Evolutionary conservation across 1,140 invertebrate species (phyloP), one percentile per base, ranked within the genome.

Genomic region (Caenorhabditis latens): DNA sequence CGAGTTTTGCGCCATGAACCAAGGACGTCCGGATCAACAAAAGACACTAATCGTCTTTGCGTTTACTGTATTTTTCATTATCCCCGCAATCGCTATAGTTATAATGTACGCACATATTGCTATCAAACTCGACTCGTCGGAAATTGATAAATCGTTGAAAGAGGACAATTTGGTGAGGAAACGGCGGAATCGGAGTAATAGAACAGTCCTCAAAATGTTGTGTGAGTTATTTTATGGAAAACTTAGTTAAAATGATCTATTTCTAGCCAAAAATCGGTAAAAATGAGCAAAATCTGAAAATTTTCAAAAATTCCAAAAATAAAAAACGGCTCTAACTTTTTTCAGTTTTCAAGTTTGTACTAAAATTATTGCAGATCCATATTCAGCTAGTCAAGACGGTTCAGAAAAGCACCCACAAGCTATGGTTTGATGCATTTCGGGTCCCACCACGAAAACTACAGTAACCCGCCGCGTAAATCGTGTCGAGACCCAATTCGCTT

Each of bases 61-160:
- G 9, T 89, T 89, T 32, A 57, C 83, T n/a, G 67, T 84, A n/a
- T 89, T 89, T 65, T 89, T 89, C 55, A 40, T 86, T 9, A 84
- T 89, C n/a, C 82, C 88, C 87, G 91, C 91, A 6, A 32, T 92
- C 13, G 61, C 93, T n/a, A 92, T 92, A 65, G 90, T 90, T 6
- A 24, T 90, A 3, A 88, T 92, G 46, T 92, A 92, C 48, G 87
- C 61, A 46, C 91, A 92, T 75, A 92, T 92, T 19, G 83, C 90
- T n/a, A 71, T 89, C 6, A 86, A 87, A 42, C 67, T 92, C 6
- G 50, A 83, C 16, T 61, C 53, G 3, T 85, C 90, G 14, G 87
- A 75, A 48, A 75, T 75, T 46, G 42, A 89, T 79, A 63, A 65
- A 19, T 84, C 58, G n/a, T 42, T 89, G 84, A 57, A 84, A 21